Evolutionary conservation across 1,140 invertebrate species (phyloP).

Genomic region (Capitella teleta): DNA sequence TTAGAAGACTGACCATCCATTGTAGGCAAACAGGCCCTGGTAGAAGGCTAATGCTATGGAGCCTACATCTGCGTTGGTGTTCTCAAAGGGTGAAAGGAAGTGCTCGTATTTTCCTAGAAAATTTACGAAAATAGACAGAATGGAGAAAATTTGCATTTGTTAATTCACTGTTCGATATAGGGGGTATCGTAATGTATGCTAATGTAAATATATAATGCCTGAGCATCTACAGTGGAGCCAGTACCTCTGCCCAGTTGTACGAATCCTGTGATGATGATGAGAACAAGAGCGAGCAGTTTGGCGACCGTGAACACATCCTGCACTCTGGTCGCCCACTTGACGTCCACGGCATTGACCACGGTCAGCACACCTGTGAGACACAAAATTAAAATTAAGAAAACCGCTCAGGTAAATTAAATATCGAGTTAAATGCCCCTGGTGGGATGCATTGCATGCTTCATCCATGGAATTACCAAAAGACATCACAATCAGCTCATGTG

Average conservation of each 20-base stretch:
- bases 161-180: no score
- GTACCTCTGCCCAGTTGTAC: constrained; percentile 69
- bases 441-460: no score
- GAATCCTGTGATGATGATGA: constrained; percentile 82
- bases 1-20: constrained; percentile 89
- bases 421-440: no score
- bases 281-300: constrained; percentile 81
- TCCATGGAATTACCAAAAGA: no score
- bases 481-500: no score
- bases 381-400: no score
- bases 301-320: constrained; percentile 97
- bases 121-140: no score
- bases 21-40: constrained; percentile 96
- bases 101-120: constrained; percentile 76
- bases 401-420: no score
- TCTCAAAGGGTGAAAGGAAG: constrained; percentile 74
- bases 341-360: constrained; percentile 93
- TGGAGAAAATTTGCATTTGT: no score
- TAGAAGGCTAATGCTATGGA: constrained; percentile 94
- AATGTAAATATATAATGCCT: no score
- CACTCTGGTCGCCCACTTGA: constrained; percentile 88
- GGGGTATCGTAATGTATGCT: no score
- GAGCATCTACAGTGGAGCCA: no score
- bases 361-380: constrained; percentile 88
- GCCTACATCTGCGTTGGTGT: constrained; percentile 74